Evolutionary conservation across 2,797 vertebrate species (phyloP).

Genomic region (Varecia variegata): DNA sequence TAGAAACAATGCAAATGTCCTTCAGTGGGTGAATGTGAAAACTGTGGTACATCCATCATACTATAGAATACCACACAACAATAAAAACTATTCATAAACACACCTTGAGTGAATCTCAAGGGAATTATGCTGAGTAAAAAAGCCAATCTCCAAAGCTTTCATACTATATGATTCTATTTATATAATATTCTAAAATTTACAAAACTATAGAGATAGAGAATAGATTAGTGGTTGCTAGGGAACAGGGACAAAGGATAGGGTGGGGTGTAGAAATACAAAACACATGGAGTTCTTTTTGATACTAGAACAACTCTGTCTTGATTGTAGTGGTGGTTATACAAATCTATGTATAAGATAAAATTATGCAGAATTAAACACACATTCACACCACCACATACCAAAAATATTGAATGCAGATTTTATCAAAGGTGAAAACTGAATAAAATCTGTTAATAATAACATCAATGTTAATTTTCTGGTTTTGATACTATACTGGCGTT

Average conservation of each 20-base stretch:
- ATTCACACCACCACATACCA: too few species aligned
- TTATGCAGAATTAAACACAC: background rate
- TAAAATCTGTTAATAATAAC: background rate
- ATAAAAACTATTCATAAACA: background rate
- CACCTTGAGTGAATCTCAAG: background rate
- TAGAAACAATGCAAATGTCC: background rate
- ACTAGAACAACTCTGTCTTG: background rate
- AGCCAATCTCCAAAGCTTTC: background rate
- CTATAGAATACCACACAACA: background rate
- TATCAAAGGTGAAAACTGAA: background rate
- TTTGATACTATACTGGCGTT: background rate
- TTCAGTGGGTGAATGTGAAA: background rate
- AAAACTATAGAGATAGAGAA: background rate
- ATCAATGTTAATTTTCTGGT: background rate
- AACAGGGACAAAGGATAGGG: background rate
- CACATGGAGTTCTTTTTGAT: background rate
- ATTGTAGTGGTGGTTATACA: background rate
- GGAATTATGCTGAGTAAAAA: background rate
- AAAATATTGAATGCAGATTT: background rate
- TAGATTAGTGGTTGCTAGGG: background rate
- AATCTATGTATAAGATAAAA: background rate
- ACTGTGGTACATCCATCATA: background rate
- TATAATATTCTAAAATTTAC: background rate
- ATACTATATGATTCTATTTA: background rate
- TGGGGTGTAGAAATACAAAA: background rate